Percentiles rank a stretch among this genome's conserved stretches.
Conservation (phyloP, 2,797 vertebrate species). For the Helostoma temminkii region DNA sequence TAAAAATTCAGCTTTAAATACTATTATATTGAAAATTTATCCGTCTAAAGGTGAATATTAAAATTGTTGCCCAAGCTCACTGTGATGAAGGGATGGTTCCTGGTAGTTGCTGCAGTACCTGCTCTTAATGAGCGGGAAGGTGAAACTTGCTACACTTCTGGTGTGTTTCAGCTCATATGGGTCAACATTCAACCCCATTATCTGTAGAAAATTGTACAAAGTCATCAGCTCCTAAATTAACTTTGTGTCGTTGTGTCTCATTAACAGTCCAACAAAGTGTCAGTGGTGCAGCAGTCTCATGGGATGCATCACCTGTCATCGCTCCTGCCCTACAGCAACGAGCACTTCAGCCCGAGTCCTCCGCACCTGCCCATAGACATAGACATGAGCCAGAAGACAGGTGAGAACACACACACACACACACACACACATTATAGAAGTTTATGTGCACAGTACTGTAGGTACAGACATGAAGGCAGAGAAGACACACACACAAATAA, state of each 20-base stretch:
- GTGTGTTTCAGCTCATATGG: background rate
- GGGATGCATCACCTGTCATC: conserved; percentile 94
- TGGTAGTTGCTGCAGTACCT: background rate
- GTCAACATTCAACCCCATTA: background rate
- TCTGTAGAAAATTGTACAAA: background rate
- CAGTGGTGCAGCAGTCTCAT: conserved; percentile 95
- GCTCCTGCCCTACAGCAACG: conserved; percentile 94
- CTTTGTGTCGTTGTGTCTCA: conserved; percentile 13
- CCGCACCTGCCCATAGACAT: conserved; percentile 93
- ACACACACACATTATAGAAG: background rate
- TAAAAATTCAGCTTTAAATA: too few relatives aligned
- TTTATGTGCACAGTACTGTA: background rate
- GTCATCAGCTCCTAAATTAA: fast-evolving
- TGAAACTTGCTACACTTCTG: background rate
- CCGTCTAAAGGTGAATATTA: background rate
- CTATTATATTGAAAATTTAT: too few relatives aligned
- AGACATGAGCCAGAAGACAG: conserved; percentile 98
- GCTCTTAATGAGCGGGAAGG: background rate
- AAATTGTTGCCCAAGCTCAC: background rate
- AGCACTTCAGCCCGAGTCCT: conserved; percentile 93
- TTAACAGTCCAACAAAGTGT: conserved; percentile 96
- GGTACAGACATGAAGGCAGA: background rate
- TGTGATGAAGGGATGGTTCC: background rate
- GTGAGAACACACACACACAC: conserved; percentile 74
- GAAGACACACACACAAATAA: conserved; percentile 11